Conservation (phyloP, 1,140 invertebrate species). For the Procambarus virginalis region DNA sequence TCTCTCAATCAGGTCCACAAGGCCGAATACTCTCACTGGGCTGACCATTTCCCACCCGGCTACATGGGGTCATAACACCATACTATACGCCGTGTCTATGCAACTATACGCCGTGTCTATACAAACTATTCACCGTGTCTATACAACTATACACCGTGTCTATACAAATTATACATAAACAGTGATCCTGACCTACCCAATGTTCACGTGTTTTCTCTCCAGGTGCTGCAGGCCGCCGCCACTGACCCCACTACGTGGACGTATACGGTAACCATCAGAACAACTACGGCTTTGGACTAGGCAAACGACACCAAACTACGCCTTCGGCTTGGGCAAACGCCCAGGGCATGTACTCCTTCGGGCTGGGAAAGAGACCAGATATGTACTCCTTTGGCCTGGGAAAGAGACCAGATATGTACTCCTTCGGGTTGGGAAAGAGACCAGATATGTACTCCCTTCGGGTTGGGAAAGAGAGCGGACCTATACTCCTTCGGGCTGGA, state of each 20-base stretch:
- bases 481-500: conserved; percentile 38
- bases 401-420: conserved; percentile 23
- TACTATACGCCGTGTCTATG: no score
- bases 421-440: conserved; percentile 57
- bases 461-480: conserved; percentile 46
- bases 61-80: no score
- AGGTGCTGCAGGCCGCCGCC: neutral
- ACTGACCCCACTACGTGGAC: neutral
- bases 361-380: conserved; percentile 42
- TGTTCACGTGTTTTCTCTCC: neutral
- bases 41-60: no score
- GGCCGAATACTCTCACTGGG: no score
- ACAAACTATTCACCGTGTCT: no score
- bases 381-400: conserved; percentile 59
- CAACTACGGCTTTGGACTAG: conserved; percentile 58
- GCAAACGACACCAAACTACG: conserved; percentile 43
- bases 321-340: conserved; percentile 52
- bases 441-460: conserved; percentile 55
- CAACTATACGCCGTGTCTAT: no score
- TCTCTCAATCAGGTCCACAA: no score
- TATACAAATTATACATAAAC: no score
- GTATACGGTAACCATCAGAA: neutral
- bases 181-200: neutral
- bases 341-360: conserved; percentile 32
- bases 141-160: no score